A percentile compares a stretch with the other conserved stretches of the same genome.
phyloP scores from a whole-genome alignment of 2,797 vertebrate species.

The Sebastes umbrosus region DNA sequence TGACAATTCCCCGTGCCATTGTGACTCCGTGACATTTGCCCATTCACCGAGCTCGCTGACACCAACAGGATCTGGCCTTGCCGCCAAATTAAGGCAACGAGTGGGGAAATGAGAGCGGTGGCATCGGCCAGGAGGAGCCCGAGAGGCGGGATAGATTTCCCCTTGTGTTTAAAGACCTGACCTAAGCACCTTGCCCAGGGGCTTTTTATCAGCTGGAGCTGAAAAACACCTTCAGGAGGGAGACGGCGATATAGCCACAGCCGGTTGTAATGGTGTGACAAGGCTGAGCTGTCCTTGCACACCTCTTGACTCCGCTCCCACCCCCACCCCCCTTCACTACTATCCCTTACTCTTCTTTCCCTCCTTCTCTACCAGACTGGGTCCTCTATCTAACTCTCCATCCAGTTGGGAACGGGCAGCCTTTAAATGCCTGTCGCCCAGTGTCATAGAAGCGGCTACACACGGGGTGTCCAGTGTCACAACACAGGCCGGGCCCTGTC shows the following conservation, averaged over 20 bases:
- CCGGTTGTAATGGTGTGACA: conserved; percentile 79
- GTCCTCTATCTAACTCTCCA: conserved; percentile 68
- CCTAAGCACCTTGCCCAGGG: conserved; percentile 85
- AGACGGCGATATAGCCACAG: conserved; percentile 65
- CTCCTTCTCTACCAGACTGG: conserved; percentile 46
- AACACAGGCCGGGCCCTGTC: conserved; percentile 75
- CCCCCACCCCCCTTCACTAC: conserved; percentile 61
- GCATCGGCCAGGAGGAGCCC: conserved; percentile 75
- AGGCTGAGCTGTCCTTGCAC: conserved; percentile 84
- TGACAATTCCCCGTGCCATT: conserved; percentile 81
- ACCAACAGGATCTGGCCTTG: conserved; percentile 83
- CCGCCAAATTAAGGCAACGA: conserved; percentile 84
- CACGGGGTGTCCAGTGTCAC: conserved; percentile 78
- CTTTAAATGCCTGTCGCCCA: conserved; percentile 75
- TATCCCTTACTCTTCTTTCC: conserved; percentile 52
- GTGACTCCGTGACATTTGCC: conserved; percentile 81
- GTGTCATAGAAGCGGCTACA: conserved; percentile 77
- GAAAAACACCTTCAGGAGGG: conserved; percentile 85
- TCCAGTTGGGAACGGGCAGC: conserved; percentile 68
- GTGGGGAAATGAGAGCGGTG: conserved; percentile 77
- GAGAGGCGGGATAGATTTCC: conserved; percentile 83
- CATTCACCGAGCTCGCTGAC: conserved; percentile 86
- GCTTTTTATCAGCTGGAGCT: conserved; percentile 85
- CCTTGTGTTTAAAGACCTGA: conserved; percentile 88
- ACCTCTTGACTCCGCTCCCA: conserved; percentile 76